Conservation (phyloP, 1,140 invertebrate species). For the Brachystomella parvula region DNA sequence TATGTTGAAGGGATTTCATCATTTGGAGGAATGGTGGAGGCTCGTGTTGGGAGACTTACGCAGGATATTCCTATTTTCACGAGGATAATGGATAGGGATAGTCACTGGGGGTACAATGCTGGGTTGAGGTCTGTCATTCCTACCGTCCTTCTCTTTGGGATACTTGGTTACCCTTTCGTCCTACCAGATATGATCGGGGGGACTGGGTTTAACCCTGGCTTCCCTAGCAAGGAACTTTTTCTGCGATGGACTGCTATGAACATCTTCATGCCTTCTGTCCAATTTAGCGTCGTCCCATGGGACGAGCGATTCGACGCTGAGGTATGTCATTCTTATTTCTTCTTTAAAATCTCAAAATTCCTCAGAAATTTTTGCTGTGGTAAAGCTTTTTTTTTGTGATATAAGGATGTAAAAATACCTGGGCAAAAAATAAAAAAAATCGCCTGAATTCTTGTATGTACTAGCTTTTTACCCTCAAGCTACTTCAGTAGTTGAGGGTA, state of each 20-base stretch:
- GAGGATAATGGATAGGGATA: slow-evolving; percentile 78
- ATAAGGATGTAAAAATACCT: too few species aligned
- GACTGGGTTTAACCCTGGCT: slow-evolving; percentile 52
- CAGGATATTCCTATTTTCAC: slow-evolving; percentile 43
- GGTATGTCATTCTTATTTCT: not conserved
- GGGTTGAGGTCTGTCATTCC: slow-evolving; percentile 69
- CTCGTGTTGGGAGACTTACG: slow-evolving; percentile 53
- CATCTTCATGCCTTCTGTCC: slow-evolving; percentile 74
- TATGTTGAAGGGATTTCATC: slow-evolving; percentile 56
- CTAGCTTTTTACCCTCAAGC: too few species aligned
- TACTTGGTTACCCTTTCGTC: slow-evolving; percentile 52
- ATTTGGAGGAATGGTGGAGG: slow-evolving; percentile 62
- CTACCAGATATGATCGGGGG: slow-evolving; percentile 89
- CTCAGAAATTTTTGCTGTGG: too few species aligned
- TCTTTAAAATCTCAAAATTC: too few species aligned
- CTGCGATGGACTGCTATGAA: slow-evolving; percentile 84
- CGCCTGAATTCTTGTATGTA: too few species aligned
- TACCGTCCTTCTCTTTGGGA: slow-evolving; percentile 53
- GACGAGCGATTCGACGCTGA: slow-evolving; percentile 52
- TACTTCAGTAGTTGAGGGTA: too few species aligned
- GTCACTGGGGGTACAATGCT: slow-evolving; percentile 67
- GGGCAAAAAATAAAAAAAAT: too few species aligned
- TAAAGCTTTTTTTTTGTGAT: too few species aligned
- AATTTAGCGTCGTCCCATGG: slow-evolving; percentile 79
- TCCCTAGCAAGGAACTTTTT: slow-evolving; percentile 65